Evolutionary conservation across 2,888 invertebrate genomes (phyloP).

Genomic region (Trissoscelio sp.): DNA sequence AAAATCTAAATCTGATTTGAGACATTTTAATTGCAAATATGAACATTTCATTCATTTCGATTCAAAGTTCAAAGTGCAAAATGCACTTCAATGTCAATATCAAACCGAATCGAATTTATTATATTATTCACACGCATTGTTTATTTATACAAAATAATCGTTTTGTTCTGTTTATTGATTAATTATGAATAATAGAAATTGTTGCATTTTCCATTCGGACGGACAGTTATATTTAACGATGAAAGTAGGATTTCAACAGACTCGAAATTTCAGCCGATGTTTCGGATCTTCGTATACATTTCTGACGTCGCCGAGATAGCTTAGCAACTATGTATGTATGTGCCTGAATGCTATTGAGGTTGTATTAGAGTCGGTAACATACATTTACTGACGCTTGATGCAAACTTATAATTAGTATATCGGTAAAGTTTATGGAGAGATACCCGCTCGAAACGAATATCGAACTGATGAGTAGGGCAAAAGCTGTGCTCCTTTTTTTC

Average conservation of each 20-base stretch:
- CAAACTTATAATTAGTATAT: slow-evolving; percentile 50
- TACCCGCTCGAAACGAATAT: no score
- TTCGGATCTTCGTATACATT: slow-evolving; percentile 24
- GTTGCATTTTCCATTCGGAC: neutral
- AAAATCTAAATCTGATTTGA: no score
- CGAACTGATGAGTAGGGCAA: no score
- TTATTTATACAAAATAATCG: no score
- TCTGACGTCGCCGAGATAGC: slow-evolving; percentile 37
- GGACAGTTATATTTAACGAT: neutral
- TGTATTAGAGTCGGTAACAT: slow-evolving; percentile 39
- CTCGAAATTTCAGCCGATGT: slow-evolving; percentile 15
- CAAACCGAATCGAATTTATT: no score
- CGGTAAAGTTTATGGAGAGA: slow-evolving; percentile 45
- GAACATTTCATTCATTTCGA: no score
- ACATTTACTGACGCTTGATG: slow-evolving; percentile 25
- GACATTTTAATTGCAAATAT: no score
- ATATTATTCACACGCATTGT: no score
- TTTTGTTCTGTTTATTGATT: neutral
- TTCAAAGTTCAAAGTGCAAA: no score
- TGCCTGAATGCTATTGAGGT: slow-evolving; percentile 16
- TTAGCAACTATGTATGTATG: slow-evolving; percentile 13
- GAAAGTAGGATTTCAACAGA: slow-evolving; percentile 17
- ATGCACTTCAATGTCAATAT: no score
- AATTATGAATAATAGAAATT: neutral
- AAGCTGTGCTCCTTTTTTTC: no score